A percentile compares a stretch with the other conserved stretches of the same genome.
phyloP scores from a whole-genome alignment of 2,888 invertebrate genomes.

The Leucophenga montana region DNA sequence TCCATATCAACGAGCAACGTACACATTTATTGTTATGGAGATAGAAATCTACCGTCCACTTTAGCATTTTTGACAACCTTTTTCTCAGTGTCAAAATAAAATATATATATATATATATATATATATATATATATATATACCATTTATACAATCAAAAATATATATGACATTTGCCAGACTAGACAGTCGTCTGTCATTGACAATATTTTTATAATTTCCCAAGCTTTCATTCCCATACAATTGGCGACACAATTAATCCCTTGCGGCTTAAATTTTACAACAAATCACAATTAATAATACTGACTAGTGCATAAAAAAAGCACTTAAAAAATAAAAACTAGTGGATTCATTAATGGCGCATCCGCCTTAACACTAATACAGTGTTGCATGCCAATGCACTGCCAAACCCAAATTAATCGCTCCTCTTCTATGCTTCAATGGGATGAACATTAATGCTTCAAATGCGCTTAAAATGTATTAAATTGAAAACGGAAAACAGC shows the following conservation, averaged over 20 bases:
- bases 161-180: too few relatives aligned
- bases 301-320: slow-evolving; percentile 41
- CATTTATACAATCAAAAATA: too few relatives aligned
- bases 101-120: too few relatives aligned
- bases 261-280: background rate
- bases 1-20: too few relatives aligned
- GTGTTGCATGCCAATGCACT: too few relatives aligned
- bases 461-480: background rate
- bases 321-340: slow-evolving; percentile 36
- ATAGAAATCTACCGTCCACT: too few relatives aligned
- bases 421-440: background rate
- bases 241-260: background rate
- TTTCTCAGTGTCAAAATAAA: too few relatives aligned
- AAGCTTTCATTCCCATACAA: background rate
- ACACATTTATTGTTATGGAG: too few relatives aligned
- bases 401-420: too few relatives aligned
- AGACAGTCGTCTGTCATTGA: background rate
- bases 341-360: slow-evolving; percentile 51
- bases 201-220: background rate
- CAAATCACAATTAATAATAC: slow-evolving; percentile 56
- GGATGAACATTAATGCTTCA: background rate
- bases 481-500: slow-evolving; percentile 25
- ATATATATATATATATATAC: too few relatives aligned
- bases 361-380: background rate
- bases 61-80: too few relatives aligned